Percentiles rank a stretch among this genome's conserved stretches.
Conservation (phyloP, 2,888 invertebrate genomes). For the Plutella xylostella region DNA sequence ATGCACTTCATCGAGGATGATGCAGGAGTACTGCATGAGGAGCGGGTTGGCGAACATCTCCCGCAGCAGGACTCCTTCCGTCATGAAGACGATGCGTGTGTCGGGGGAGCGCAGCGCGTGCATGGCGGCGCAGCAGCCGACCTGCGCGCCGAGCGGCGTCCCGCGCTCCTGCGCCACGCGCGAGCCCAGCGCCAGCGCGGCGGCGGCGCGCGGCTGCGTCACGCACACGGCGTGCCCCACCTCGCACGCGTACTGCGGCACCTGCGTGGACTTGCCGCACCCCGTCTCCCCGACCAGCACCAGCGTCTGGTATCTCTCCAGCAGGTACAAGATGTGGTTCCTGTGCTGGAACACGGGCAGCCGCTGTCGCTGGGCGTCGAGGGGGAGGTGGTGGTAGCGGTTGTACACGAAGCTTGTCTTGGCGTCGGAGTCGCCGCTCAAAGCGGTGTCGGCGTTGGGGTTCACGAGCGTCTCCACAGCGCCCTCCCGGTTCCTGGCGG, state of each 20-base stretch:
- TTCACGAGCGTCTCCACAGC: slow-evolving; percentile 46
- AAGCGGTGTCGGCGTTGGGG: slow-evolving; percentile 43
- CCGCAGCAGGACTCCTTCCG: slow-evolving; percentile 93
- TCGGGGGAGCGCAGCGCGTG: slow-evolving; percentile 71
- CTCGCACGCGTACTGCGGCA: slow-evolving; percentile 93
- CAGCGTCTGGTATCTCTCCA: slow-evolving; percentile 81
- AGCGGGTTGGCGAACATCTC: slow-evolving; percentile 97
- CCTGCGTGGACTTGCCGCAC: slow-evolving; percentile 95
- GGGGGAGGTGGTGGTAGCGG: slow-evolving; percentile 82
- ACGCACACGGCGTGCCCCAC: slow-evolving; percentile 84
- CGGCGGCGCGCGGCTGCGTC: slow-evolving; percentile 92
- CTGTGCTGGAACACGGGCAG: slow-evolving; percentile 89
- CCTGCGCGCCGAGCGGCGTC: slow-evolving; percentile 76
- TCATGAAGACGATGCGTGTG: slow-evolving; percentile 91
- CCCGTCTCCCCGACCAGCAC: slow-evolving; percentile 95
- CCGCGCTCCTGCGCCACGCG: slow-evolving; percentile 92
- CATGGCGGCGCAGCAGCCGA: slow-evolving; percentile 91
- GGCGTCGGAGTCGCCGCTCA: slow-evolving; percentile 69
- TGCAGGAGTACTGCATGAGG: slow-evolving; percentile 86
- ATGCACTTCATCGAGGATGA: slow-evolving; percentile 94
- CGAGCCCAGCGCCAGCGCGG: slow-evolving; percentile 87
- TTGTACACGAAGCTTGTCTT: slow-evolving; percentile 85
- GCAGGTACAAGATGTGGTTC: slow-evolving; percentile 84
- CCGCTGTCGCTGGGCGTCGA: slow-evolving; percentile 85
- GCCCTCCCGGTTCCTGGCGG: slow-evolving; percentile 49